These are phyloP conservation scores for Polypedilum pembai DNA, from an alignment of 1,140 invertebrate species.

Conservation along the genomic window DNA sequence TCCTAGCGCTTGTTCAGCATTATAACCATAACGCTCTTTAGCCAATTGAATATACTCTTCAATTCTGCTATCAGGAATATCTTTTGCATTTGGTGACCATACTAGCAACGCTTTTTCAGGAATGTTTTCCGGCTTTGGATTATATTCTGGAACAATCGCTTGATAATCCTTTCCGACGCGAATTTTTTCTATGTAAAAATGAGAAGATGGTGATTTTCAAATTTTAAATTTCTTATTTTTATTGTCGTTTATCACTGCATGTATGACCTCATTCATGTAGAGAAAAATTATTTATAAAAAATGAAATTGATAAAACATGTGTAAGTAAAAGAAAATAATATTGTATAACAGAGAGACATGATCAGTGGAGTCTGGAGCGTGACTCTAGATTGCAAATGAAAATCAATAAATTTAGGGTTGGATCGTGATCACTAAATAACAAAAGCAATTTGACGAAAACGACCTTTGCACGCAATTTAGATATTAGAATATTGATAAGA, in stretches of 20 bases:
- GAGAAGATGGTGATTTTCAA: background rate
- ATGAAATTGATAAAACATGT: background rate
- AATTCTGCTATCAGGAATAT: constrained; percentile 80
- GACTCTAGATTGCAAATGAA: background rate
- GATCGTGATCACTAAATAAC: background rate
- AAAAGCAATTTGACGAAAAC: background rate
- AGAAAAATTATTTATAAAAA: background rate
- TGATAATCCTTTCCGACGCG: constrained; percentile 90
- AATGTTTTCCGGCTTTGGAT: constrained; percentile 47
- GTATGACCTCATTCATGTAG: background rate
- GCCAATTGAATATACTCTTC: constrained; percentile 90
- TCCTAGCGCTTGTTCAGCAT: constrained; percentile 92
- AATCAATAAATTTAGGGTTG: constrained; percentile 18
- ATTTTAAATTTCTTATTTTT: background rate
- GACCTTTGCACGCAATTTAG: background rate
- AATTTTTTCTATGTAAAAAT: constrained; percentile 62
- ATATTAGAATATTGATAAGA: background rate
- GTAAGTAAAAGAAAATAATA: background rate
- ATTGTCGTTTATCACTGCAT: background rate
- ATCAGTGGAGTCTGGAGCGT: background rate
- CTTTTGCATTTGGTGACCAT: constrained; percentile 79
- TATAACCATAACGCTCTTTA: constrained; percentile 98
- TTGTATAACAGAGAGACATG: background rate
- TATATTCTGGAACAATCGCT: constrained; percentile 77
- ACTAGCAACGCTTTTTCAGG: constrained; percentile 78